Evolutionary conservation across 2,797 vertebrate species (phyloP).

Genomic region (Chromis chromis): DNA sequence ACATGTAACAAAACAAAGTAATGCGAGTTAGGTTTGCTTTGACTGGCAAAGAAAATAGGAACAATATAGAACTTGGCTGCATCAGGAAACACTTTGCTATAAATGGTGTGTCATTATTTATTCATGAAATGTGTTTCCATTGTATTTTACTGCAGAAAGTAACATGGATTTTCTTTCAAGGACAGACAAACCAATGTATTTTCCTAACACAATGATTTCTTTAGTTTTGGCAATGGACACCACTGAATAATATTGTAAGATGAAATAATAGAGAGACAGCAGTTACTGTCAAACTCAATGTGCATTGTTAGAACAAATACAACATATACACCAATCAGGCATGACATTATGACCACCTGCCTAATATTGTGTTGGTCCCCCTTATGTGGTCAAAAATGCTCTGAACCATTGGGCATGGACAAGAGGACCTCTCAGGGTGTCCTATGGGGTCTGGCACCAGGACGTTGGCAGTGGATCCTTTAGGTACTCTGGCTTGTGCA

Average conservation of each 20-base stretch:
- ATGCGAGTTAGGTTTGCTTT: constrained; percentile 52
- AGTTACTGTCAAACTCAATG: constrained; percentile 22
- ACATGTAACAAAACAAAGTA: constrained; percentile 58
- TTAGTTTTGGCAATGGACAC: constrained; percentile 33
- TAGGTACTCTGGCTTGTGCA: too few species aligned
- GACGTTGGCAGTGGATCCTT: too few species aligned
- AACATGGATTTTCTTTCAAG: constrained; percentile 39
- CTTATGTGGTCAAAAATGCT: too few species aligned
- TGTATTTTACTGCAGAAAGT: constrained; percentile 57
- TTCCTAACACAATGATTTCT: constrained; percentile 46
- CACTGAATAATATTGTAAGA: constrained; percentile 16
- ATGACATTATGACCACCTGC: too few species aligned
- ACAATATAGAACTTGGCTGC: constrained; percentile 18
- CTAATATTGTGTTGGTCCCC: too few species aligned
- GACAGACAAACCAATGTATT: constrained; percentile 52
- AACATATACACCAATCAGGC: too few species aligned
- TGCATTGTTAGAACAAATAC: not conserved
- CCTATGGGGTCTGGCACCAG: too few species aligned
- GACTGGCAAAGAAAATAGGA: constrained; percentile 49
- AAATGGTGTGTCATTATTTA: constrained; percentile 51
- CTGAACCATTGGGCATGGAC: too few species aligned
- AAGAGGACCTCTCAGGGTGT: too few species aligned
- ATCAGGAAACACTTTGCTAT: constrained; percentile 66
- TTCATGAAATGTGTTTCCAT: constrained; percentile 59
- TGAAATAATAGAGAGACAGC: constrained; percentile 16